These are phyloP conservation scores for Rhizoglyphus robini DNA, from an alignment of 1,140 invertebrate genomes.

Conservation along the genomic window DNA sequence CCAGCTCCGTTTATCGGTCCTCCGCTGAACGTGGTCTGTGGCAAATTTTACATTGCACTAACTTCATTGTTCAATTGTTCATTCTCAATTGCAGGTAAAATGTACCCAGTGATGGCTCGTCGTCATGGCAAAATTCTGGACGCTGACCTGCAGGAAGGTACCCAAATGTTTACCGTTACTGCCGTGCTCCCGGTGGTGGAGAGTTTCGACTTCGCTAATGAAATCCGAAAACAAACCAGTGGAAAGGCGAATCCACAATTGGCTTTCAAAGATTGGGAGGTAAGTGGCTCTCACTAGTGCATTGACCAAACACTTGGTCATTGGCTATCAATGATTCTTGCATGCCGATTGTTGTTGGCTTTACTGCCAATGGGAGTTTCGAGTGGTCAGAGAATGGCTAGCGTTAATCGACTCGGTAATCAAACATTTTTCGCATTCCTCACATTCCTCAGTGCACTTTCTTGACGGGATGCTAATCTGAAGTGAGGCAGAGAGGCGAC, in stretches of 20 bases:
- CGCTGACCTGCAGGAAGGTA: constrained; percentile 75
- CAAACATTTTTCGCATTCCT: constrained; percentile 7
- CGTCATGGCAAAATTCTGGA: constrained; percentile 73
- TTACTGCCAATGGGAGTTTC: no score
- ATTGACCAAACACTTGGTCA: no score
- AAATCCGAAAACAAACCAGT: constrained; percentile 81
- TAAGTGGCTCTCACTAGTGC: no score
- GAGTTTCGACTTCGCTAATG: constrained; percentile 85
- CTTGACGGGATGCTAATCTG: constrained; percentile 3
- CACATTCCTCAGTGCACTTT: neutral
- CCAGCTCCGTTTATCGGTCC: no score
- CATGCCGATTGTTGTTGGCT: no score
- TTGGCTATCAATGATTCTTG: neutral
- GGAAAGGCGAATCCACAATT: constrained; percentile 88
- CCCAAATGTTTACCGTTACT: constrained; percentile 69
- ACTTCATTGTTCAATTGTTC: no score
- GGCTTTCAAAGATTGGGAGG: constrained; percentile 95
- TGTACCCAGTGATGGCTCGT: constrained; percentile 78
- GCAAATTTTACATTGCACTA: no score
- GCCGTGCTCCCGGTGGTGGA: constrained; percentile 86
- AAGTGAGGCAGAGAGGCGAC: neutral
- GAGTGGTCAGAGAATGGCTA: neutral
- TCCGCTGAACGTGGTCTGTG: no score
- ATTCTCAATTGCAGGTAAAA: constrained; percentile 68
- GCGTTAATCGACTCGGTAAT: neutral